Evolutionary conservation across 2,113 vertebrate species (phyloP), one percentile per base, ranked within the genome.

Genomic region (Anser brachyrhynchus): DNA sequence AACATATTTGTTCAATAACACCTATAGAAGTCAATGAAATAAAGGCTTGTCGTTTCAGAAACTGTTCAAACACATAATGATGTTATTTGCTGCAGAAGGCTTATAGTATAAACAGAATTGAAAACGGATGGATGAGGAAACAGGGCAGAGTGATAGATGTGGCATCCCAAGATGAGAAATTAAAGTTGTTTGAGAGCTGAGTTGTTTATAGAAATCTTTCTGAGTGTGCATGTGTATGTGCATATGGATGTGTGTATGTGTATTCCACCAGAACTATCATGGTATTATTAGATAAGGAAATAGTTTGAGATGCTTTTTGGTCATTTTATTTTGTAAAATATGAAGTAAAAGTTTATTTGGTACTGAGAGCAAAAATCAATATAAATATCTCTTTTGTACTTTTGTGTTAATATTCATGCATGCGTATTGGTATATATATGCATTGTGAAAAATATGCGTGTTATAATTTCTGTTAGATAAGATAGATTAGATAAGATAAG

Each of bases 221-320:
- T 65, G 14, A 4, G 6, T 58, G 23, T 21, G 4, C 6, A 37
- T 2, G 15, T 41, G 29, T 64, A 9, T 31, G 6, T 22, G 20
- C 22, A 69, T 49, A 49, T n/a, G 43, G 21, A 29, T 59, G 14
- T 46, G 10, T 49, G 4, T 43, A 4, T 54, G n/a, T 31, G 10
- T 69, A 66, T 64, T 7, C 10, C 35, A 55, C 3, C 5, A 59
- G 41, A 77, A 61, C 8, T 1, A 1, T 5, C 3, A 52, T 26
- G 3, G 4, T 23, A 81, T 66, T 74, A 23, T 77, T n/a, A 52
- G 9, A 52, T 15, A 46, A 59, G 9, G 3, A 72, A 65, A n/a
- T 12, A 0, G 5, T 55, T 51, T 71, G 2, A 54, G 6, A 61
- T 12, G 0, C 13, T 39, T 52, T 22, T 0, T 4, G 51, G 64